Evolutionary conservation across 2,888 invertebrate species (phyloP), one percentile per base, ranked within the genome.

Genomic region (Metacarcinus magister): DNA sequence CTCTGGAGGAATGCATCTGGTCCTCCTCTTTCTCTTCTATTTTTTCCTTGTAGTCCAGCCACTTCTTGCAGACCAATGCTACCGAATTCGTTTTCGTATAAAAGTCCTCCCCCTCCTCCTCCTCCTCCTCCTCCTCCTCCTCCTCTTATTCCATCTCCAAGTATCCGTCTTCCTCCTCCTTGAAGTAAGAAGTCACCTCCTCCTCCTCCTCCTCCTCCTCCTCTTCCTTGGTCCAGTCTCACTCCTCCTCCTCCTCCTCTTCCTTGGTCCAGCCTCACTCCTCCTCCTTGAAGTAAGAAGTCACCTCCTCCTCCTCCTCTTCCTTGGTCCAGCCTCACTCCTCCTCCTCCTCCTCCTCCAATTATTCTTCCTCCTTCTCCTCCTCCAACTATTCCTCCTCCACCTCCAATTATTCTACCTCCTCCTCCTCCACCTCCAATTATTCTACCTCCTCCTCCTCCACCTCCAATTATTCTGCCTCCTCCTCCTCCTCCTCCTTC

Each of bases 201-300:
- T 28, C 82, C 28, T 82, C 82, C 82, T 87, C 39, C 32, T 87
- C 87, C 87, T 28, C 75, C 75, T 75, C 75, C 75, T 75, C n/a
- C 28, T 75, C 28, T 10, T 75, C 75, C 75, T 28, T 2, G 5
- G n/a, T 28, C 28, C 28, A 3, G 28, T 39, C 87, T 7, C 39
- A 1, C 87, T 87, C 32, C 39, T 39, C 32, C 87, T 2, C 39
- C 75, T 75, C 75, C 54, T 75, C 75, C 28, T 75, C 75, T 8
- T 23, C 23, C 75, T 23, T n/a, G 1, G 23, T 28, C 75, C n/a
- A 8, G 7, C 54, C 54, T 7, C 54, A 8, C 13, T 28, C 75
- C 75, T 75, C 8, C 75, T 28, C 75, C 23, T 23, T 54, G 54
- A 54, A 54, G 54, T 54, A 54, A 7, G 54, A 54, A 54, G 7